phyloP scores from a whole-genome alignment of 2,888 invertebrate genomes.

The Eupithecia abbreviata region DNA sequence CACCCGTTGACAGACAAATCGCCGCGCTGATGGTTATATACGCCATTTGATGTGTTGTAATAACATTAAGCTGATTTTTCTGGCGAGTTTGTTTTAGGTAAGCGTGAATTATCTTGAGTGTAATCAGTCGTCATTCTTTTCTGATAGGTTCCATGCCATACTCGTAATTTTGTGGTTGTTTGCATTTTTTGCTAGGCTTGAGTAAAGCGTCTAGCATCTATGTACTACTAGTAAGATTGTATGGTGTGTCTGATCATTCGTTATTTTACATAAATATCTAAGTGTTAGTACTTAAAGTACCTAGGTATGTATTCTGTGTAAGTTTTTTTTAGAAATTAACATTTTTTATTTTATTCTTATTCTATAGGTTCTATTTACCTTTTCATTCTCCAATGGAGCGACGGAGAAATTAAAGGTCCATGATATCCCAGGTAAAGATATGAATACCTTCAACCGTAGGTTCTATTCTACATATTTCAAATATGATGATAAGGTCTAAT shows the following conservation, averaged over 20 bases:
- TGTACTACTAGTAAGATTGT: background rate
- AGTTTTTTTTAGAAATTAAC: too few relatives aligned
- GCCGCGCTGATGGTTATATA: conserved; percentile 70
- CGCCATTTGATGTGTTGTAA: conserved; percentile 66
- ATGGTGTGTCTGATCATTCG: background rate
- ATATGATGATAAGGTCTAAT: too few relatives aligned
- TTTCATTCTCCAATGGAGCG: background rate
- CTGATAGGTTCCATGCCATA: conserved; percentile 8
- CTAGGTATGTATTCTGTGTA: too few relatives aligned
- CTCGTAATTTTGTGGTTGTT: conserved; percentile 1
- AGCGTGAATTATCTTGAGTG: conserved; percentile 40
- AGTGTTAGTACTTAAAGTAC: too few relatives aligned
- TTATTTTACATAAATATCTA: background rate
- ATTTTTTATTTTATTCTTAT: background rate
- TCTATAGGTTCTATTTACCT: too few relatives aligned
- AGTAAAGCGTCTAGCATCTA: background rate
- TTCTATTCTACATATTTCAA: too few relatives aligned
- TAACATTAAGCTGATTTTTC: conserved; percentile 57
- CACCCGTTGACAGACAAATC: conserved; percentile 72
- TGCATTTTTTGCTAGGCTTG: background rate
- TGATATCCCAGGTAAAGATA: too few relatives aligned
- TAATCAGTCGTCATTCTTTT: conserved; percentile 31
- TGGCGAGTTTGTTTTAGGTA: conserved; percentile 40
- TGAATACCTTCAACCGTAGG: too few relatives aligned
- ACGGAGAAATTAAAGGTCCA: background rate